Evolutionary conservation across 2,797 vertebrate species (phyloP), one percentile per base, ranked within the genome.

Genomic region (Podarcis lilfordi): DNA sequence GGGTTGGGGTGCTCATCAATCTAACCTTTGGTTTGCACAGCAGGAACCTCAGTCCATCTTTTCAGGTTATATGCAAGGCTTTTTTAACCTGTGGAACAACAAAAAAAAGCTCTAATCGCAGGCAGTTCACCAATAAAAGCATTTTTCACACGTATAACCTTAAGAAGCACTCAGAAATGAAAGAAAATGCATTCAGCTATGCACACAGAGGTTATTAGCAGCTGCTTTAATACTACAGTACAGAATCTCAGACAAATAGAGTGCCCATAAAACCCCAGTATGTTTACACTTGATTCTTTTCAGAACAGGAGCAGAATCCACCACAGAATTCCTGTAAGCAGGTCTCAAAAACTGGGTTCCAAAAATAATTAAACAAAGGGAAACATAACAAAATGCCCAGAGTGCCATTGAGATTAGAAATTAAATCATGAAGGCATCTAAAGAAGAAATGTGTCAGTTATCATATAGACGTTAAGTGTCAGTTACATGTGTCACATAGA

Each of bases 51-150:
- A 76, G 1, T 80, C 17, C 77, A 64, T 85, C 5, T 68, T 86
- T 74, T 8, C 2, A 71, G 5, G 2, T 83, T 90, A 79, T 1
- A 74, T 84, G 88, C 88, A 72, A n/a, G 25, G 43, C 2, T 0
- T n/a, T 80, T 77, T 84, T 2, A 4, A 43, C 17, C 11, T 82
- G 8, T 66, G 85, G 86, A 77, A 88, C 89, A 80, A 6, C 76
- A 50, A 66, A 82, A 80, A 32, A 86, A 0, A 3, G 35, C 0
- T 0, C 50, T 55, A 55, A 55, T 55, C 13, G 50, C 50, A 55
- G 50, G 50, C 1, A 75, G 29, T 25, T 86, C 0, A 71, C 50
- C 4, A 75, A 84, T 4, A 89, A 74, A 78, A 10, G 84, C 72
- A 82, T 0, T 68, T 89, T 88, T 1, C 81, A 55, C 50, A 55